phyloP scores from a whole-genome alignment of 2,888 invertebrate genomes.

The Amphipoea lucens region DNA sequence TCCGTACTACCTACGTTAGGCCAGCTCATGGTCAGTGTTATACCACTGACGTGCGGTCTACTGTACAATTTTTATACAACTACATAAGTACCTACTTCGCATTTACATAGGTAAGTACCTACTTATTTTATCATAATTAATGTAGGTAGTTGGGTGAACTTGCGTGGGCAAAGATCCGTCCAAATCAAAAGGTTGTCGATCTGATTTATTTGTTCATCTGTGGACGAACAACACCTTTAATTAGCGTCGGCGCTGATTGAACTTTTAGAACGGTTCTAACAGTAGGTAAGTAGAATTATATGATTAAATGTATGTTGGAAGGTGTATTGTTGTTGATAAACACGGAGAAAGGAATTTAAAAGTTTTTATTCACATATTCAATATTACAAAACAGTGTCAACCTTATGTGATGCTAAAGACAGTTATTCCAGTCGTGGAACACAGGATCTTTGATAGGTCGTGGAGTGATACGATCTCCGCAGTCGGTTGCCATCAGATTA shows the following conservation, averaged over 20 bases:
- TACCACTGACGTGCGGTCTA: not conserved
- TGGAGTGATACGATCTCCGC: conserved; percentile 72
- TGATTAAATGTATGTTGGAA: not conserved
- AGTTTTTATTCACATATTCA: no score
- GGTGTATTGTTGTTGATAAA: not conserved
- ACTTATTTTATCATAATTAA: conserved; percentile 9
- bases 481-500: conserved; percentile 78
- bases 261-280: not conserved
- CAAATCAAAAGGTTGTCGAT: conserved; percentile 13
- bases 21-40: not conserved
- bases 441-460: conserved; percentile 52
- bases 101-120: not conserved
- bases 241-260: conserved; percentile 17
- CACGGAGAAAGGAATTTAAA: not conserved
- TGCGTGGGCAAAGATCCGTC: conserved; percentile 35
- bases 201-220: conserved; percentile 41
- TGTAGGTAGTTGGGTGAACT: conserved; percentile 16
- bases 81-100: conserved; percentile 4
- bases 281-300: not conserved
- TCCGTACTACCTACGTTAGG: no score
- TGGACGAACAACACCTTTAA: conserved; percentile 8
- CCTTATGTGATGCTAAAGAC: conserved; percentile 2
- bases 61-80: not conserved
- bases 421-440: conserved; percentile 12
- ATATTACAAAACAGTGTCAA: not conserved